Evolutionary conservation across 1,140 invertebrate species (phyloP).

Genomic region (Lasioglossum albipes): DNA sequence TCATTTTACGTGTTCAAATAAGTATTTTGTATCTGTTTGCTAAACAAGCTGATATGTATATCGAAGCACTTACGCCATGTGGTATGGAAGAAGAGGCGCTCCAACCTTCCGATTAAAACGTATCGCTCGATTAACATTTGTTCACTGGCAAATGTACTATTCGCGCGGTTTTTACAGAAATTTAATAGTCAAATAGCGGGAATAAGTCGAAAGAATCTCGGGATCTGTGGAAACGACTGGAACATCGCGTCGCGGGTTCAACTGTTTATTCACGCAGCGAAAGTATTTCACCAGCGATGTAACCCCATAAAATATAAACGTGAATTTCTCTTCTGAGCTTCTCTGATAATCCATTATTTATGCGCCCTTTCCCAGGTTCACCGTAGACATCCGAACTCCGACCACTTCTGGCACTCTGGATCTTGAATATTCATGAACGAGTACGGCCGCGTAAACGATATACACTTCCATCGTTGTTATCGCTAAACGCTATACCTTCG

Average conservation of each 20-base stretch:
- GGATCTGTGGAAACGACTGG: too few species aligned
- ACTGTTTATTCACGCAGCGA: constrained; percentile 21
- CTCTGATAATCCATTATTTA: constrained; percentile 38
- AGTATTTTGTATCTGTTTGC: too few species aligned
- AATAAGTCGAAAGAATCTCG: too few species aligned
- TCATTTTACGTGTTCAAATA: too few species aligned
- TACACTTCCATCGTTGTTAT: background rate
- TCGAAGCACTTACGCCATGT: too few species aligned
- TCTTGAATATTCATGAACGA: constrained; percentile 35
- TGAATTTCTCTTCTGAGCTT: constrained; percentile 18
- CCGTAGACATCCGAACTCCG: constrained; percentile 20
- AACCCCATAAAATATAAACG: constrained; percentile 23
- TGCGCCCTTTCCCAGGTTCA: constrained; percentile 21
- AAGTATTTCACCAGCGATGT: constrained; percentile 17
- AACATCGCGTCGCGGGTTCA: background rate
- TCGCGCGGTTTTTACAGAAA: too few species aligned
- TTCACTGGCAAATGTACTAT: too few species aligned
- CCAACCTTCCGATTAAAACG: too few species aligned
- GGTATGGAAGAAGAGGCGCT: too few species aligned
- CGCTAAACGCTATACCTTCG: background rate
- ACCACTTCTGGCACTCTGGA: constrained; percentile 21
- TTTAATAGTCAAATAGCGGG: too few species aligned
- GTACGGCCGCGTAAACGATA: background rate
- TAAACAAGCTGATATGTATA: too few species aligned
- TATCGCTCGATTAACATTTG: too few species aligned